Base-by-base conservation (phyloP, 2,113 vertebrate species). In the Podarcis raffonei region DNA sequence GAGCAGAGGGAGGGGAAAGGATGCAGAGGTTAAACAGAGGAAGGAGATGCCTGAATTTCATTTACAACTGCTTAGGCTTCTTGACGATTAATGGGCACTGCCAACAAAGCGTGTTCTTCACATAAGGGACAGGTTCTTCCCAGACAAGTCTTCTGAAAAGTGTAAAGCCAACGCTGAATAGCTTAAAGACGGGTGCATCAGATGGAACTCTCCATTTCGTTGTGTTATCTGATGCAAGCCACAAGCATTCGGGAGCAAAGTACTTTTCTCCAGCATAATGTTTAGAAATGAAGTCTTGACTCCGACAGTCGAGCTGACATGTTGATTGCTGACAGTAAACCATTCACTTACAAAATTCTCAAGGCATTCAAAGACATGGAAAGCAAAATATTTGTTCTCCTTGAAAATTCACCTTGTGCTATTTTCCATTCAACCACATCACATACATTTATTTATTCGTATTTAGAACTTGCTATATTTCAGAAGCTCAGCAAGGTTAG, bases 231-330 rank as follows among this genome's bases (percentile, higher is more conserved):
- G 86, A 89, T 85, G 75, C 75, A 85, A n/a, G 86, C 78, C 84
- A 79, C 25, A 93, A 48, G 89, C 95, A 94, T 94, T 91, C 81
- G 84, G 88, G 93, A 83, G 81, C 37, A 90, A 85, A 78, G 79
- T 0, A 92, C 94, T 95, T 84, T 91, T 83, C 90, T 90, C 90
- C 81, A 94, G 87, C 65, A 95, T 93, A 94, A 85, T 94, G 94
- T 95, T 96, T 95, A 1, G 93, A 97, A 95, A 94, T 71, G 59
- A 95, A 96, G 89, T 65, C 94, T 89, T 91, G 91, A 93, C 95
- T 95, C 90, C 95, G 94, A 95, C 94, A 96, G 92, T 90, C 94
- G 91, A 94, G 79, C 86, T 96, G 94, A 96, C 95, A 96, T 57
- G 93, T 77, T 94, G 88, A 87, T 94, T 94, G 91, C 83, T 94